Evolutionary conservation across 2,113 vertebrate species (phyloP).

Genomic region (Picathartes gymnocephalus): DNA sequence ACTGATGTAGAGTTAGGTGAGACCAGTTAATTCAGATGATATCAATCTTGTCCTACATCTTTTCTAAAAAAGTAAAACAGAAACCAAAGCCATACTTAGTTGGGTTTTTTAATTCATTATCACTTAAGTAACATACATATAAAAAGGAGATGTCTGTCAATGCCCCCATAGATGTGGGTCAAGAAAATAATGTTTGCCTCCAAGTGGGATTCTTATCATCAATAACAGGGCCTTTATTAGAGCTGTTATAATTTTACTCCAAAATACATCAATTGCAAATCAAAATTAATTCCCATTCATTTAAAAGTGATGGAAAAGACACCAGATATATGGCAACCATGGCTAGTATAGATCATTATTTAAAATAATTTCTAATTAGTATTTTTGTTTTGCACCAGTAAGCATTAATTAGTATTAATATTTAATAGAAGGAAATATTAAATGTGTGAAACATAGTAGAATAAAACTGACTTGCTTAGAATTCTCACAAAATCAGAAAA

Average conservation of each 20-base stretch:
- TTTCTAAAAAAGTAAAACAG: neutral
- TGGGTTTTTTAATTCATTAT: neutral
- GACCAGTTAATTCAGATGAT: neutral
- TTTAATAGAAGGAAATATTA: neutral
- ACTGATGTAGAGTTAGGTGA: neutral
- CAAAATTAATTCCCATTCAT: neutral
- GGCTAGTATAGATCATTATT: neutral
- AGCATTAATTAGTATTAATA: neutral
- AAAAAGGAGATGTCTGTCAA: neutral
- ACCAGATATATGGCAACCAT: neutral
- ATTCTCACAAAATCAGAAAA: neutral
- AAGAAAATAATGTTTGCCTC: neutral
- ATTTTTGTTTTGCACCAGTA: neutral
- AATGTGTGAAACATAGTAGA: neutral
- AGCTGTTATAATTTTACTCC: neutral
- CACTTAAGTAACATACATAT: neutral
- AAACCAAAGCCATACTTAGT: neutral
- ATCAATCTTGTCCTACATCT: neutral
- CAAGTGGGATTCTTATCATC: neutral
- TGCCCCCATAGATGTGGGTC: neutral
- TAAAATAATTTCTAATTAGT: neutral
- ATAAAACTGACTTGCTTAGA: neutral
- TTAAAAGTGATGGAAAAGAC: neutral
- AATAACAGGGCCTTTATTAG: neutral
- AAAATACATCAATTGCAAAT: neutral